Evolutionary conservation across 92 coral and sea anemone species (phyloP).

Genomic region (Heteractis magnifica): DNA sequence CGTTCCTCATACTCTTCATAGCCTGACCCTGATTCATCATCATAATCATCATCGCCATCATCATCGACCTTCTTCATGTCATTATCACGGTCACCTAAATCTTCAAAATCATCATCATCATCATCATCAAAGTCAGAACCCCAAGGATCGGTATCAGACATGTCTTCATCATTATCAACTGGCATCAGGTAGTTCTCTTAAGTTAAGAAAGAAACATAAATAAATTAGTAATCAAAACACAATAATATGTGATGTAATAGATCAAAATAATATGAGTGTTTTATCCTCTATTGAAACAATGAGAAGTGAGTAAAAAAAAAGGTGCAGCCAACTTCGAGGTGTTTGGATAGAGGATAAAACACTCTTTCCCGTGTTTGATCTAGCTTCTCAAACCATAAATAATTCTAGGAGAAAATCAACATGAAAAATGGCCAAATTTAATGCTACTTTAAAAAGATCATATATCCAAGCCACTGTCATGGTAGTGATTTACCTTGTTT

Average conservation of each 20-base stretch:
- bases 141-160: slow-evolving; percentile 85
- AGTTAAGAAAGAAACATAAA: not conserved
- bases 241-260: not conserved
- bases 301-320: no score
- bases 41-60: slow-evolving; percentile 28
- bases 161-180: slow-evolving; percentile 71
- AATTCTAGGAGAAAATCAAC: no score
- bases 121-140: slow-evolving; percentile 96
- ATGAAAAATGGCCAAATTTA: no score
- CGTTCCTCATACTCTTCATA: slow-evolving; percentile 24
- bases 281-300: no score
- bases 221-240: not conserved
- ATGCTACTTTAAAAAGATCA: no score
- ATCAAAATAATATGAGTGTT: no score
- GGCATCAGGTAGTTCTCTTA: slow-evolving; percentile 84
- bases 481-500: no score
- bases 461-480: no score
- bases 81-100: not conserved
- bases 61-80: slow-evolving; percentile 34
- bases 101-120: slow-evolving; percentile 44
- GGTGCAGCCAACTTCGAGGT: no score
- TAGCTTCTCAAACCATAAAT: no score
- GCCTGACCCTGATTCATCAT: slow-evolving; percentile 30
- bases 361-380: no score
- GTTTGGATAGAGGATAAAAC: no score